Evolutionary conservation across 2,888 invertebrate species (phyloP).

Genomic region (Aphelenchoides bicaudatus): DNA sequence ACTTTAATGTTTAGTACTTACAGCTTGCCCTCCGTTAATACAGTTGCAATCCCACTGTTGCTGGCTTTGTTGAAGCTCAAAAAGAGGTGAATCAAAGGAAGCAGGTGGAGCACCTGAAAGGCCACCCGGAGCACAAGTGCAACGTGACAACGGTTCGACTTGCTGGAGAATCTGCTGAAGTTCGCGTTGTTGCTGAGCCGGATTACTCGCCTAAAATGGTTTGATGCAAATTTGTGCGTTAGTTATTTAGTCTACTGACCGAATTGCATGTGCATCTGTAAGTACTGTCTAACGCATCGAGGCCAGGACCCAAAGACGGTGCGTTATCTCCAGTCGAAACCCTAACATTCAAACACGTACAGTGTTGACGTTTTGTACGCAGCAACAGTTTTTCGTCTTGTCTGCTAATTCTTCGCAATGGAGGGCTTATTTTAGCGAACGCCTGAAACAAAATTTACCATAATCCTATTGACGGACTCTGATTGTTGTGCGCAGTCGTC

Average conservation of each 20-base stretch:
- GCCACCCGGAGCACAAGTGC: slow-evolving; percentile 12
- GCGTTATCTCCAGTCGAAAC: neutral
- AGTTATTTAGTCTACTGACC: neutral
- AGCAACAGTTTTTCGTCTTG: slow-evolving; percentile 19
- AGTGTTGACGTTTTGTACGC: slow-evolving; percentile 20
- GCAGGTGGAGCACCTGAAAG: neutral
- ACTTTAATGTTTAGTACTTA: neutral
- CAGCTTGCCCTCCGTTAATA: neutral
- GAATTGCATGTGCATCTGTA: slow-evolving; percentile 21
- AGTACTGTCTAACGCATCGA: slow-evolving; percentile 15
- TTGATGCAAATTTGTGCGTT: neutral
- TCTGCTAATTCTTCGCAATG: too few relatives aligned
- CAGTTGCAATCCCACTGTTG: slow-evolving; percentile 21
- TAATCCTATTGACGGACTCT: too few relatives aligned
- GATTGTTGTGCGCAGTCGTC: too few relatives aligned
- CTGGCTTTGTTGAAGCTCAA: slow-evolving; percentile 14
- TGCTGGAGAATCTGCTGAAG: slow-evolving; percentile 20
- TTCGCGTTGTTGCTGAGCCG: slow-evolving; percentile 17
- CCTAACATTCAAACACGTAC: slow-evolving; percentile 19
- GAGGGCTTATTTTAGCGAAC: too few relatives aligned
- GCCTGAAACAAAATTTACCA: too few relatives aligned
- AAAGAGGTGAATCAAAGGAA: neutral
- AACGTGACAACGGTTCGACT: slow-evolving; percentile 16
- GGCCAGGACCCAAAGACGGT: slow-evolving; percentile 9
- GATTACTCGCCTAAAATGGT: slow-evolving; percentile 12